Evolutionary conservation across 2,113 vertebrate species (phyloP).

Genomic region (Entomyzon cyanotis): DNA sequence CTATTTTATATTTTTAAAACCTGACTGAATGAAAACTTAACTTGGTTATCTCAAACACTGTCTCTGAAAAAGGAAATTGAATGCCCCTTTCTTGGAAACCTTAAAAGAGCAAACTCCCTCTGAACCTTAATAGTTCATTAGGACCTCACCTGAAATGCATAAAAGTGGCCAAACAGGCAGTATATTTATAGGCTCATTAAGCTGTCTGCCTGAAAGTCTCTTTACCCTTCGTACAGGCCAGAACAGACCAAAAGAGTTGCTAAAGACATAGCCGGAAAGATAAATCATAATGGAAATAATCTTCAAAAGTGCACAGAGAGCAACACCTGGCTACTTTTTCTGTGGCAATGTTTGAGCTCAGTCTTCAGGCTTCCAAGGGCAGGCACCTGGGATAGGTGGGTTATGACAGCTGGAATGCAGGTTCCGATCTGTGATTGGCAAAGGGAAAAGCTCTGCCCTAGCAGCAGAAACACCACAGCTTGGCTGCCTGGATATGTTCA

Average conservation of each 20-base stretch:
- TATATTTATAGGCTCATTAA: not conserved
- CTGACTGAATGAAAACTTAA: not conserved
- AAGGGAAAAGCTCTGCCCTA: not conserved
- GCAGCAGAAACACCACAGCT: not conserved
- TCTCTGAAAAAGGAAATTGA: not conserved
- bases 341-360: not conserved
- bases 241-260: not conserved
- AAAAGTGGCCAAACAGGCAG: not conserved
- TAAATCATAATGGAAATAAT: not conserved
- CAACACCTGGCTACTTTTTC: not conserved
- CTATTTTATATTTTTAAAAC: not conserved
- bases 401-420: rapidly evolving
- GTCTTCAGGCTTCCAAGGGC: not conserved
- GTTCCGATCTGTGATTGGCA: not conserved
- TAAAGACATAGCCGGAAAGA: not conserved
- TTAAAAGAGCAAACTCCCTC: not conserved
- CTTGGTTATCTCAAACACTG: not conserved
- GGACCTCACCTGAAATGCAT: not conserved
- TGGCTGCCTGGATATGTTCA: rapidly evolving
- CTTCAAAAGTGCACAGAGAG: not conserved
- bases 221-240: not conserved
- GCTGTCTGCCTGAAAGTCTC: not conserved
- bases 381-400: rapidly evolving
- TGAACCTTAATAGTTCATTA: not conserved
- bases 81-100: not conserved